Conservation (phyloP, 2,113 vertebrate genomes). For the Chitala chitala region DNA sequence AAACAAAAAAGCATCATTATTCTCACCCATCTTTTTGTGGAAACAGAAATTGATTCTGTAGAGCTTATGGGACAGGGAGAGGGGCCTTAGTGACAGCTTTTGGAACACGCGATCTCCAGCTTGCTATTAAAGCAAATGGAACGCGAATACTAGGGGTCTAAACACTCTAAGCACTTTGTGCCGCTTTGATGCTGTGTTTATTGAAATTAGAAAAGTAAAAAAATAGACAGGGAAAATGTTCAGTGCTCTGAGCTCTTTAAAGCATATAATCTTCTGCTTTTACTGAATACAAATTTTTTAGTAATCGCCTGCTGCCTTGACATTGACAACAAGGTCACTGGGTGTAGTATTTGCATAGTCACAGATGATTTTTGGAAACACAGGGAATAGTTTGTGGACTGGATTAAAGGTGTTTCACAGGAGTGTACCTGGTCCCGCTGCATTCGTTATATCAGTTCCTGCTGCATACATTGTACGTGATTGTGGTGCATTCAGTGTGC, state of each 20-base stretch:
- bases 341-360: slow-evolving; percentile 44
- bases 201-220: slow-evolving; percentile 18
- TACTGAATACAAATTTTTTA: slow-evolving; percentile 59
- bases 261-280: slow-evolving; percentile 59
- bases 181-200: not conserved
- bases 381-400: slow-evolving; percentile 59
- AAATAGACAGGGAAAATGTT: slow-evolving; percentile 2
- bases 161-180: no score
- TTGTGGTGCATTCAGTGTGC: slow-evolving; percentile 62
- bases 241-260: slow-evolving; percentile 39
- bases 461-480: slow-evolving; percentile 58
- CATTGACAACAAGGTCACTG: slow-evolving; percentile 40
- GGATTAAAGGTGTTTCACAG: slow-evolving; percentile 34
- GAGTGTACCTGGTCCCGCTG: slow-evolving; percentile 40
- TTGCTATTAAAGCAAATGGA: no score
- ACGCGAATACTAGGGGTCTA: no score
- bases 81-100: no score
- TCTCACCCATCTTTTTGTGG: no score
- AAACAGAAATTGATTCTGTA: no score
- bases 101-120: no score
- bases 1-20: no score
- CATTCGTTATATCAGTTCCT: no score
- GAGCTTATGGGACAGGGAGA: no score
- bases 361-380: slow-evolving; percentile 41
- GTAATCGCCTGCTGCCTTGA: slow-evolving; percentile 61